Evolutionary conservation across 2,888 invertebrate genomes (phyloP), one percentile per base, ranked within the genome.

Genomic region (Dicroscelio sp.): DNA sequence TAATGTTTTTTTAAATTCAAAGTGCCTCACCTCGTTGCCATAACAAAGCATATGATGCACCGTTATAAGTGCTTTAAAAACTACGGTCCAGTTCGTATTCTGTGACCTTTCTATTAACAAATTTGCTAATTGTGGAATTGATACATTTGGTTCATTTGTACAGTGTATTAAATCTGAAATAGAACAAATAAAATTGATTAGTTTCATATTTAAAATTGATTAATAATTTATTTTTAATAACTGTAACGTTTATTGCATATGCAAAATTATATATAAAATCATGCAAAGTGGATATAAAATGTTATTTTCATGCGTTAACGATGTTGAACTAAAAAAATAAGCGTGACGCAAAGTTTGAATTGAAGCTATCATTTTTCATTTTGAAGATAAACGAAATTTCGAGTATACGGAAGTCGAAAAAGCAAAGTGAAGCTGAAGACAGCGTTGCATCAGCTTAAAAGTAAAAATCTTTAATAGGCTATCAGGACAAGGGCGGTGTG

Each of bases 71-170:
- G 99, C 98, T 97, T 99, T 99, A 97, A 99, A 99, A 90, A 99
- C 99, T 92, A 99, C 99, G 94, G 99, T 99, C 99, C 99, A 99
- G 97, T 99, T 99, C 95, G 99, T 98, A 97, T 99, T 99, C 97
- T 99, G 99, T 94, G 99, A 99, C 96, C 99, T 98, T 97, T 99
- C 99, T 96, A 99, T 99, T 96, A 99, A 98, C 96, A 99, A 97
- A 97, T 99, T 99, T 92, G 99, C 99, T 97, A 99, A 97, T 97
- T 99, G 99, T 96, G 99, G 99, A 97, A 99, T 99, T 93, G 99
- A 99, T 92, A 99, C 99, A 97, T 99, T 99, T 92, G 99, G 99
- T 97, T 99, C 99, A 97, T 99, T 99, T 97, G 99, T 99, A 97
- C 99, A 99, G 97, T 99, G 99, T 96, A 99, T 98, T 97, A 99